Percentiles rank a stretch among this genome's conserved stretches.
phyloP scores from a whole-genome alignment of 2,113 vertebrate genomes.

The Tringa solitaria region DNA sequence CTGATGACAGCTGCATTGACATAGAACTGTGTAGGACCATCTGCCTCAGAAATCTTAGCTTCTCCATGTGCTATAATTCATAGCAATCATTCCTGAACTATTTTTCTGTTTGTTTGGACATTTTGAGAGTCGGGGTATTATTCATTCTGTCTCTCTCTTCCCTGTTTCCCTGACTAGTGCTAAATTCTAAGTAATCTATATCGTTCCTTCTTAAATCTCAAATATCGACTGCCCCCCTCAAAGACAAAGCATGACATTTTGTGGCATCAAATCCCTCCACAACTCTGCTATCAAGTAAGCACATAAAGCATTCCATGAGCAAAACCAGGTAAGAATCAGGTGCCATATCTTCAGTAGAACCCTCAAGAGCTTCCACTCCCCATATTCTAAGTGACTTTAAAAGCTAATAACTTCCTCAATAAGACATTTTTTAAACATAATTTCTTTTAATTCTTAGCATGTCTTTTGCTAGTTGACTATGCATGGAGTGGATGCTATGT shows the following conservation, averaged over 20 bases:
- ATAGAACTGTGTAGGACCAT: not conserved
- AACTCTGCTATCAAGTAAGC: not conserved
- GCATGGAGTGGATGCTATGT: fast-evolving
- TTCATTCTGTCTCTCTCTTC: not conserved
- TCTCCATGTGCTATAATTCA: not conserved
- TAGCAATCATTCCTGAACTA: not conserved
- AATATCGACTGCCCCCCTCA: not conserved
- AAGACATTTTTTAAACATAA: not conserved
- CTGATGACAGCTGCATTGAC: not conserved
- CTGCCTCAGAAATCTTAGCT: not conserved
- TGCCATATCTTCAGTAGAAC: not conserved
- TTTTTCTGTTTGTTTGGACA: not conserved
- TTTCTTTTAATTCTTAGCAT: not conserved
- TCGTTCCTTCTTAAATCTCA: not conserved
- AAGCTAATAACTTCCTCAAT: not conserved
- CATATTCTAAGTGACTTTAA: not conserved
- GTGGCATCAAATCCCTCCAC: not conserved
- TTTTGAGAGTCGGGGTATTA: not conserved
- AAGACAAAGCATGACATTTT: not conserved
- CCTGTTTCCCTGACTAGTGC: not conserved
- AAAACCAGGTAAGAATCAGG: not conserved
- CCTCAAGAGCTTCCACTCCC: not conserved
- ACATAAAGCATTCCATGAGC: fast-evolving
- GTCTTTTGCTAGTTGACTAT: not conserved
- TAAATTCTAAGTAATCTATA: not conserved